Conservation (phyloP, 2,797 vertebrate species). For the Hippoglossus hippoglossus region DNA sequence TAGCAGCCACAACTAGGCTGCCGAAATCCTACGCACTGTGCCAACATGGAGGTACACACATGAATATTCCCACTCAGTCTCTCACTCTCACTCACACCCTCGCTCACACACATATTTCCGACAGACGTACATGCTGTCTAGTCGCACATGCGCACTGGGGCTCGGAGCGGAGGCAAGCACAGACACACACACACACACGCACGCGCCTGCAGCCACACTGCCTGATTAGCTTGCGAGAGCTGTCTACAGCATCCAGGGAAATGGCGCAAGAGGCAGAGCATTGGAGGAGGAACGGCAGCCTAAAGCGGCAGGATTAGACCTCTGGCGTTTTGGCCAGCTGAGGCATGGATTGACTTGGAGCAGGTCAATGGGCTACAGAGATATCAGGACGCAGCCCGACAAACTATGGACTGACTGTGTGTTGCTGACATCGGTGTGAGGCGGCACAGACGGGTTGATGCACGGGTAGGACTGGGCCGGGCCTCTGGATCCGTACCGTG, state of each 20-base stretch:
- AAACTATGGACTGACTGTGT: conserved; percentile 55
- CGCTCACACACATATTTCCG: conserved; percentile 74
- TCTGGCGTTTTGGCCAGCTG: conserved; percentile 61
- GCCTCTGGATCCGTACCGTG: conserved; percentile 78
- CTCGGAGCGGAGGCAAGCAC: conserved; percentile 60
- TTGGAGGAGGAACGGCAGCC: conserved; percentile 71
- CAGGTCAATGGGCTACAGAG: conserved; percentile 50
- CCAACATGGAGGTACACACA: conserved; percentile 67
- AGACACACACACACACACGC: conserved; percentile 66
- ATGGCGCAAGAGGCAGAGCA: conserved; percentile 80
- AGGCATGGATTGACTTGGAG: conserved; percentile 71
- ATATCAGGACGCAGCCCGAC: conserved; percentile 53
- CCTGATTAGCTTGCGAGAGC: conserved; percentile 86
- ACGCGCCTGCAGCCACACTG: conserved; percentile 82
- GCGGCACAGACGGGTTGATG: conserved; percentile 67
- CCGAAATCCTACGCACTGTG: conserved; percentile 49
- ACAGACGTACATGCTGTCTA: conserved; percentile 83
- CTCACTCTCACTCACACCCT: conserved; percentile 68
- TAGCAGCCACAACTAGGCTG: conserved; percentile 47
- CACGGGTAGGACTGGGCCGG: conserved; percentile 80
- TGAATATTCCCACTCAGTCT: conserved; percentile 74
- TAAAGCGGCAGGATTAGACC: conserved; percentile 74
- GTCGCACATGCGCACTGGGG: conserved; percentile 80
- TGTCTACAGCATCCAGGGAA: conserved; percentile 85
- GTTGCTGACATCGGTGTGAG: conserved; percentile 55